Base-by-base conservation (phyloP, 2,888 invertebrate genomes). In the Sericinus montela region DNA sequence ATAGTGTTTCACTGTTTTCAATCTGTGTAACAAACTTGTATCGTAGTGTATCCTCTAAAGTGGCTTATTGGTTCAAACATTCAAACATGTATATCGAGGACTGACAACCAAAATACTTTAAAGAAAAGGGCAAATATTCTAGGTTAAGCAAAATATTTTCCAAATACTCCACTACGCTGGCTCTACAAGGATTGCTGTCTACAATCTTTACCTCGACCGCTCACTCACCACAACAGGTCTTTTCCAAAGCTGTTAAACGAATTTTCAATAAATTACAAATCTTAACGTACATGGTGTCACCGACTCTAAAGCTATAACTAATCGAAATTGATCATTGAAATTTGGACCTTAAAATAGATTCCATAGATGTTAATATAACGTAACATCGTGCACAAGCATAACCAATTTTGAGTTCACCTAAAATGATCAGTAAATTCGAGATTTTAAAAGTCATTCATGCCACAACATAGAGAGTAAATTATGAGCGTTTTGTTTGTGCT, bases 191-290 rank as follows among this genome's bases (percentile, higher is more conserved):
- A 66, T 63, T 63, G 69, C 63, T 76, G 80, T 83, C 43, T 44
- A 48, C 43, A 82, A 70, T 54, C 57, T 70, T 83, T 85, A 86
- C 85, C 87, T 87, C 73, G 58, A 67, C 76, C 72, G 65, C 73
- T 65, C 72, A 88, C 88, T 88, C 85, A 88, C 88, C 88, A 88
- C 74, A 87, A 83, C 73, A 82, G 83, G 77, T 88, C 88, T 85
- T 88, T 87, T 78, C 88, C 87, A 71, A 88, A 88, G 82, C 88
- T 88, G 88, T 87, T 75, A 77, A 86, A 85, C 67, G 70, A 86
- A 87, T 69, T 73, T 65, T 59, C 60, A 9, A 71, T 72, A 65
- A 52, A 72, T 73, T 76, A 75, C 54, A 65, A 30, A 29, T 40
- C 16, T 2, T n/a, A n/a, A 40, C 19, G 28, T 1, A 9, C 57